These are phyloP conservation scores for Leptinotarsa undecemlineata DNA, from an alignment of 1,140 invertebrate species.

Conservation along the genomic window DNA sequence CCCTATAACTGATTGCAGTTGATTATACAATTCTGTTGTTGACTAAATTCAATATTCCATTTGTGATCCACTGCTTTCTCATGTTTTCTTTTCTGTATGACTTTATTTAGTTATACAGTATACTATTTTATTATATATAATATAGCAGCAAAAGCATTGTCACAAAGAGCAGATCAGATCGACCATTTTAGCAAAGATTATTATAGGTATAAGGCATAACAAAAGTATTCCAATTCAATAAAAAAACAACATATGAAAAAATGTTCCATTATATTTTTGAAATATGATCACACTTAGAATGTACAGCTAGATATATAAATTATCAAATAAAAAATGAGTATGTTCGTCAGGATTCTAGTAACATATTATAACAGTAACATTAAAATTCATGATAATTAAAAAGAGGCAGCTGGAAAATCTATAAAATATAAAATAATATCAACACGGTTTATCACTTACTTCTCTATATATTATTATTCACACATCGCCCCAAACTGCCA, in stretches of 20 bases:
- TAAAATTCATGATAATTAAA: constrained; percentile 24
- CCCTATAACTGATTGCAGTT: too few species aligned
- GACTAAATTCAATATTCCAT: too few species aligned
- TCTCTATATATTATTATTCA: constrained; percentile 17
- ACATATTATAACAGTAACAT: constrained; percentile 29
- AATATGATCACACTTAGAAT: constrained; percentile 24
- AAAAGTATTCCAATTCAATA: too few species aligned
- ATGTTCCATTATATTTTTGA: constrained; percentile 26
- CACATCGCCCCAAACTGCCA: constrained; percentile 18
- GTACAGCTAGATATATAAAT: constrained; percentile 18
- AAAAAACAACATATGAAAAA: constrained; percentile 5
- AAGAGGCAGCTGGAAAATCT: constrained; percentile 20
- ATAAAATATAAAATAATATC: constrained; percentile 32
- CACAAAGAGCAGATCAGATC: too few species aligned
- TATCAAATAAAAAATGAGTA: constrained; percentile 29
- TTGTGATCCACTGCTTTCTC: too few species aligned
- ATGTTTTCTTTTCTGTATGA: too few species aligned
- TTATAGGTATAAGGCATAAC: too few species aligned
- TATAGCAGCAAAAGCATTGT: too few species aligned
- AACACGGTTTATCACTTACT: constrained; percentile 26
- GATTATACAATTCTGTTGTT: too few species aligned
- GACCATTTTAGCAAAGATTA: too few species aligned
- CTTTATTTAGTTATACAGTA: too few species aligned
- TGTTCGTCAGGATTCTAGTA: constrained; percentile 11
- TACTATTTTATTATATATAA: too few species aligned